These are phyloP conservation scores for Epinephelus awoara DNA, from an alignment of 2,797 vertebrate species.

Conservation along the genomic window DNA sequence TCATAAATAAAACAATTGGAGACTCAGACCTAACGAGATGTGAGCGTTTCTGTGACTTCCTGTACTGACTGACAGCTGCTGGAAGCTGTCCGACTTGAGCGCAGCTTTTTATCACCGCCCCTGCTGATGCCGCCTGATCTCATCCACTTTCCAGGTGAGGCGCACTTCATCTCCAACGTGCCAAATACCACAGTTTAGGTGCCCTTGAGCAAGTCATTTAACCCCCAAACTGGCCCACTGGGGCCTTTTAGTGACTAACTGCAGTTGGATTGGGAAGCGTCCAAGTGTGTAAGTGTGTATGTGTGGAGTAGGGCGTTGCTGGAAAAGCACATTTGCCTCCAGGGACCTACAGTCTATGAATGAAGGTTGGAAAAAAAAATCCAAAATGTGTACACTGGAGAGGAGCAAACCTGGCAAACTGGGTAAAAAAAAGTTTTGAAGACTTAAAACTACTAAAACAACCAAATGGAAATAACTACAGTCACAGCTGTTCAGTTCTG, in stretches of 20 bases:
- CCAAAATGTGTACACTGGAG: too few relatives aligned
- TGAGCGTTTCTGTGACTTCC: too few relatives aligned
- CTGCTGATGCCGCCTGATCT: too few relatives aligned
- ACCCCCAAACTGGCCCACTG: conserved; percentile 1
- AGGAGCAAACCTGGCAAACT: not conserved
- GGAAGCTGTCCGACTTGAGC: not conserved
- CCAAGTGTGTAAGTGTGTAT: not conserved
- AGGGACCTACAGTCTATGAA: not conserved
- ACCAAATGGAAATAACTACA: not conserved
- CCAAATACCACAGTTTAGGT: not conserved
- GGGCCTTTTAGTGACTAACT: not conserved
- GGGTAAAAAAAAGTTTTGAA: not conserved
- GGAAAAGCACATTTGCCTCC: not conserved
- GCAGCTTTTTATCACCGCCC: too few relatives aligned
- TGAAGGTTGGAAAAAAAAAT: not conserved
- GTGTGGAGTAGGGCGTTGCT: not conserved
- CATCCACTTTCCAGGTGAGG: too few relatives aligned
- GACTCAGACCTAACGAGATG: too few relatives aligned
- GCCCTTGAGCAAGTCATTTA: conserved; percentile 9
- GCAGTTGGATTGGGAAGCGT: conserved; percentile 6
- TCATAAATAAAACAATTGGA: too few relatives aligned
- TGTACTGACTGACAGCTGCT: too few relatives aligned
- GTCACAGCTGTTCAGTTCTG: not conserved
- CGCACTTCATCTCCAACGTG: too few relatives aligned
- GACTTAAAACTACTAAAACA: not conserved